Base-by-base conservation (phyloP, 2,113 vertebrate genomes). In the Erythrocercus mccallii region DNA sequence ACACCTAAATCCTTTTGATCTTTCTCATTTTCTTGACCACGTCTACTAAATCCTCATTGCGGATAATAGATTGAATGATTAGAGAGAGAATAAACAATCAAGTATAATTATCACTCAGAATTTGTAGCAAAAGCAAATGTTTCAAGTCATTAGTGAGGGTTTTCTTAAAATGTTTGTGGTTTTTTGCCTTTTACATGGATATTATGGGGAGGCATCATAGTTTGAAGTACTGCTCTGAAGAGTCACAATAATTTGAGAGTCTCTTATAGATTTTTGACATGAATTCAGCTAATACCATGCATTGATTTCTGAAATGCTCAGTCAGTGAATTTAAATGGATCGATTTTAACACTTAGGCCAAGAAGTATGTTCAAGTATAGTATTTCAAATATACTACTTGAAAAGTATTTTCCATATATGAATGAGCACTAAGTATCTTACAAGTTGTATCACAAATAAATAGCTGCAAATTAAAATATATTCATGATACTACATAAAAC, bases 131-230 rank as follows among this genome's bases (percentile, higher is more conserved):
- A 93, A 65, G 54, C 23, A 92, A 92, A 10, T 6, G 24, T 84
- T 66, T 56, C 28, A 28, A 40, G 47, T 57, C 0, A 3, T 61
- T 35, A 57, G 15, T 51, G 19, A 42, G 19, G 22, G 7, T 24
- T 94, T 74, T 60, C 50, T 3, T 0, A 5, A 70, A 42, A 42
- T 23, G 10, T 74, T 71, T 51, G 2, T 0, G 0, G 42, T 2
- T 74, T 88, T 73, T 77, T 12, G 20, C 14, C 22, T 84, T 90
- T 69, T 50, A 19, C 11, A 12, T 66, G 50, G 30, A 9, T 68
- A 27, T 84, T 78, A 22, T 3, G 0, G 20, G 12, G 12, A 78
- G 5, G 10, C 21, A 65, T 61, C 5, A 5, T 53, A 57, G 54
- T 83, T 92, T 86, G 30, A 82, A 71, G 24, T 51, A 37, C 9